phyloP scores from a whole-genome alignment of 2,888 invertebrate genomes.

The Plebejus melissa region DNA sequence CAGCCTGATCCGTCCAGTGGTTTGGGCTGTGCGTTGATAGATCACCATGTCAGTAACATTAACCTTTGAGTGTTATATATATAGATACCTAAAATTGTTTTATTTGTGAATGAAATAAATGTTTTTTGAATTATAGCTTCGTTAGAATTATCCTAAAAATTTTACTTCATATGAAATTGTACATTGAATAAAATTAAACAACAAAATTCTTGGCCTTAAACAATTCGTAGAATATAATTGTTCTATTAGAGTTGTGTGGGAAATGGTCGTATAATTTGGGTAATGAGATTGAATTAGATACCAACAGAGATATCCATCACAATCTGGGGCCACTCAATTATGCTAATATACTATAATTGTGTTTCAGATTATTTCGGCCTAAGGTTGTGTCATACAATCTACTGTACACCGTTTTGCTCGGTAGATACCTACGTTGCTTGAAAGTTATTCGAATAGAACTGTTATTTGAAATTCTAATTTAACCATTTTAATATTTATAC shows the following conservation, averaged over 20 bases:
- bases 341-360: constrained; percentile 5
- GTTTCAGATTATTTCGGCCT: constrained; percentile 13
- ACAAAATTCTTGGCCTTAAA: background rate
- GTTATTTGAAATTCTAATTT: too few species aligned
- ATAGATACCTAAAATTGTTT: too few species aligned
- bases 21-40: too few species aligned
- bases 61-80: too few species aligned
- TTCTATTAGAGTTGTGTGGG: background rate
- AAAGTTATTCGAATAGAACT: background rate
- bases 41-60: too few species aligned
- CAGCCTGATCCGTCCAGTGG: too few species aligned
- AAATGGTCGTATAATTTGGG: background rate
- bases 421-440: background rate
- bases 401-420: background rate
- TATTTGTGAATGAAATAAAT: too few species aligned
- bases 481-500: too few species aligned
- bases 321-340: constrained; percentile 2
- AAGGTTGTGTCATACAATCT: background rate
- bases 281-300: constrained; percentile 7
- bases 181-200: background rate
- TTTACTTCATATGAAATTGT: too few species aligned
- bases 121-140: too few species aligned
- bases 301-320: background rate
- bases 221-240: background rate
- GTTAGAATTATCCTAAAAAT: too few species aligned